Conservation (phyloP, 2,888 invertebrate genomes). For the Disparrhopalites patrizii region DNA sequence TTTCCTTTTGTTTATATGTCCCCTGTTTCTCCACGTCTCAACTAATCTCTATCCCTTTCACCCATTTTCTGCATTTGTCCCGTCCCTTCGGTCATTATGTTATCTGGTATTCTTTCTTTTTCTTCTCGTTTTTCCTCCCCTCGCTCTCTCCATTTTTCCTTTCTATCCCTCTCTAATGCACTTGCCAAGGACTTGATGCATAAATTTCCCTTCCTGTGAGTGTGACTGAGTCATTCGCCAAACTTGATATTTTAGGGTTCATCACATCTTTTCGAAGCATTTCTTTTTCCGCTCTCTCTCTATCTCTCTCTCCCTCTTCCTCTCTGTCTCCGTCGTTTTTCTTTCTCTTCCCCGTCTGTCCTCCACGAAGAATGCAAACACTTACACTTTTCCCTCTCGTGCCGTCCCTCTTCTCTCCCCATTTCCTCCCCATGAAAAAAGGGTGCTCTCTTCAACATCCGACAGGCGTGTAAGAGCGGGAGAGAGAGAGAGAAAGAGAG, state of each 20-base stretch:
- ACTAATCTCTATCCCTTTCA: too few relatives aligned
- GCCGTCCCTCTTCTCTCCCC: not conserved
- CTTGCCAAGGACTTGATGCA: not conserved
- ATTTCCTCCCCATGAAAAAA: slow-evolving; percentile 6
- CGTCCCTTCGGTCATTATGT: too few relatives aligned
- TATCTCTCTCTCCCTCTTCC: slow-evolving; percentile 5
- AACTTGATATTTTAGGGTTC: slow-evolving; percentile 25
- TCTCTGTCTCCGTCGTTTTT: not conserved
- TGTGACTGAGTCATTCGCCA: slow-evolving; percentile 23
- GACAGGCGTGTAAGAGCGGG: not conserved
- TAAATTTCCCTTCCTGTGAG: too few relatives aligned
- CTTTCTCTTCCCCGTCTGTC: not conserved
- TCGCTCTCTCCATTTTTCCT: not conserved
- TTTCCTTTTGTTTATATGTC: too few relatives aligned
- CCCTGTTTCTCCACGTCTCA: too few relatives aligned
- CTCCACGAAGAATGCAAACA: too few relatives aligned
- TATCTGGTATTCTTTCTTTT: too few relatives aligned
- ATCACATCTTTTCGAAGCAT: slow-evolving; percentile 19
- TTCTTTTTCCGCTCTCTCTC: slow-evolving; percentile 23
- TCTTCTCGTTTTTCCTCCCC: not conserved
- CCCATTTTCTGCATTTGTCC: too few relatives aligned
- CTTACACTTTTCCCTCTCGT: not conserved
- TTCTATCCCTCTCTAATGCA: not conserved
- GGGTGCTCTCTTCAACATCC: not conserved
- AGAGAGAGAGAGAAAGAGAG: not conserved